Percentiles rank a stretch among this genome's conserved stretches.
Evolutionary conservation across 2,888 invertebrate genomes (phyloP).

Genomic region (Diachrysia chrysitis): DNA sequence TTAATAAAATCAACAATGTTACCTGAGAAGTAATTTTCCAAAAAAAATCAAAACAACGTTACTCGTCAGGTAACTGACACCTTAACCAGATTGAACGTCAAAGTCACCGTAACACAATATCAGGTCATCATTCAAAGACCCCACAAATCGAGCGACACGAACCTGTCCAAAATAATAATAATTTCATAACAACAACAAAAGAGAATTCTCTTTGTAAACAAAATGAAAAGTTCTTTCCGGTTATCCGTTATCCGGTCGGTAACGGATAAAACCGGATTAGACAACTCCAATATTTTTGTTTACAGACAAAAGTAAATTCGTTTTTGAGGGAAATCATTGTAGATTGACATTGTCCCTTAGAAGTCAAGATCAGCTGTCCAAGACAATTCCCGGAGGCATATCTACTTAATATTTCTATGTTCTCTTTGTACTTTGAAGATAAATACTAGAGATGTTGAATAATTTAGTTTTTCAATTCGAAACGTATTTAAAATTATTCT

Average conservation of each 20-base stretch:
- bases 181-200: conserved; percentile 47
- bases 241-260: conserved; percentile 46
- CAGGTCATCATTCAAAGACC: not conserved
- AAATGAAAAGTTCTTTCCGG: conserved; percentile 38
- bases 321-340: conserved; percentile 30
- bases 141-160: conserved; percentile 31
- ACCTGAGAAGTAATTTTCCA: too few species aligned
- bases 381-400: conserved; percentile 4
- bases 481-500: not conserved
- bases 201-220: conserved; percentile 33
- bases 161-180: conserved; percentile 39
- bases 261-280: conserved; percentile 56
- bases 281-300: conserved; percentile 56
- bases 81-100: not conserved
- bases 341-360: conserved; percentile 30
- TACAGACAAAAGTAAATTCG: conserved; percentile 45
- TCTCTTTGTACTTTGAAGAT: conserved; percentile 8
- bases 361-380: not conserved
- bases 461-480: conserved; percentile 11
- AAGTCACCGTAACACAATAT: not conserved
- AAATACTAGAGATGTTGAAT: conserved; percentile 10
- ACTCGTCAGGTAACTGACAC: not conserved
- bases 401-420: conserved; percentile 2
- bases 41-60: too few species aligned
- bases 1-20: too few species aligned